A percentile compares a stretch with the other conserved stretches of the same genome.
Conservation (phyloP, 2,113 vertebrate species). For the Osmerus eperlanus region DNA sequence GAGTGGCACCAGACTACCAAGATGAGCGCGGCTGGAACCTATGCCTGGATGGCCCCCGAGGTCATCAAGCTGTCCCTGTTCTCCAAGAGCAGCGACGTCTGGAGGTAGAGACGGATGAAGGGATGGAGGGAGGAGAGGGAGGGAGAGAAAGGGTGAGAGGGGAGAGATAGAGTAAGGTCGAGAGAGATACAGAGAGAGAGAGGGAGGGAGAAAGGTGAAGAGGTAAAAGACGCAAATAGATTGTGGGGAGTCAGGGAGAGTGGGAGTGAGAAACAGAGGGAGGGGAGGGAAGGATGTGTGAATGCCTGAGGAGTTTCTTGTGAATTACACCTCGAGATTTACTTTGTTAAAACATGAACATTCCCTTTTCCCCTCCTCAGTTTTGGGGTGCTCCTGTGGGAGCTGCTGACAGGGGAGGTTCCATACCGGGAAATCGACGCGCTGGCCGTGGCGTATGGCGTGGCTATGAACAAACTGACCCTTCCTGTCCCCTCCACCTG, state of each 20-base stretch:
- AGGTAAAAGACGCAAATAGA: too few relatives aligned
- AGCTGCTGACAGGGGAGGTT: conserved; percentile 89
- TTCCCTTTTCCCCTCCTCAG: conserved; percentile 54
- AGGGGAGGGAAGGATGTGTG: too few relatives aligned
- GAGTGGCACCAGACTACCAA: conserved; percentile 96
- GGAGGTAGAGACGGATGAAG: conserved; percentile 73
- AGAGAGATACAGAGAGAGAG: too few relatives aligned
- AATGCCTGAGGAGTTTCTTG: too few relatives aligned
- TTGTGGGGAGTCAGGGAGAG: too few relatives aligned
- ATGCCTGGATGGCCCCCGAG: conserved; percentile 97
- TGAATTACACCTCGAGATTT: background rate
- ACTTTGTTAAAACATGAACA: background rate
- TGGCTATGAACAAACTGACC: conserved; percentile 91
- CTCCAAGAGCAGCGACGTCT: conserved; percentile 92
- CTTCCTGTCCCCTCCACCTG: conserved; percentile 88
- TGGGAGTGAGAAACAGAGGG: too few relatives aligned
- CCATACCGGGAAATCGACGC: conserved; percentile 90
- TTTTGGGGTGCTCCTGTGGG: conserved; percentile 91
- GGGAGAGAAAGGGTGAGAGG: too few relatives aligned
- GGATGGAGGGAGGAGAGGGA: too few relatives aligned
- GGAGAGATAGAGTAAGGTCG: too few relatives aligned
- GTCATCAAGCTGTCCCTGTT: conserved; percentile 89
- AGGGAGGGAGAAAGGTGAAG: too few relatives aligned
- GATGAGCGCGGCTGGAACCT: conserved; percentile 94
- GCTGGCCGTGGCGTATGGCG: conserved; percentile 86